Conservation (phyloP, 2,888 invertebrate species). For the Cancer borealis region DNA sequence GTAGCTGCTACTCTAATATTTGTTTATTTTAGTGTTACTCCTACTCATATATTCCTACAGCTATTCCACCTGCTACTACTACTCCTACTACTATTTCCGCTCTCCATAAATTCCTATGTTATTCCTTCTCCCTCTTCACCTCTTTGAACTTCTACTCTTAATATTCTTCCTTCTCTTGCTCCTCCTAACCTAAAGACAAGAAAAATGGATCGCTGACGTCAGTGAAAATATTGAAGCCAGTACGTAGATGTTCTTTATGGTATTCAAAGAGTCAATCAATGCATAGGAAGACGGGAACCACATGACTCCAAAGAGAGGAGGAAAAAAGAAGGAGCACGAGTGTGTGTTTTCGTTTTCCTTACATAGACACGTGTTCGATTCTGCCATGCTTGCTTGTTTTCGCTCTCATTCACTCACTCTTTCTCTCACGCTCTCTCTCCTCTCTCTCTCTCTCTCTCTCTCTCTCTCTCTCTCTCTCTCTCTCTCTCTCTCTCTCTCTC, state of each 20-base stretch:
- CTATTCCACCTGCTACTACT: neutral
- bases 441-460: conserved; percentile 40
- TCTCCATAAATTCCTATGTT: no score
- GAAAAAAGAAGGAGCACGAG: neutral
- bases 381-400: neutral
- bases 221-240: neutral
- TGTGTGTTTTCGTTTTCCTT: neutral
- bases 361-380: neutral
- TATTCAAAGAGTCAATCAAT: neutral
- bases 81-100: no score
- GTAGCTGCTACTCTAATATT: neutral
- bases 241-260: neutral
- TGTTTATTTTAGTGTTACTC: no score
- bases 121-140: no score
- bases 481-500: conserved; percentile 11
- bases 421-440: conserved; percentile 35
- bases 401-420: conserved; percentile 7
- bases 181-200: neutral
- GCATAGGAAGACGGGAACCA: neutral
- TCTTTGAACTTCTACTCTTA: neutral
- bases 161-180: neutral
- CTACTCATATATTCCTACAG: neutral
- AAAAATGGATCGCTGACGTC: no score
- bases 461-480: conserved; percentile 36
- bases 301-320: neutral